phyloP scores from a whole-genome alignment of 2,888 invertebrate species.

The Coronaproctus castanopsis region DNA sequence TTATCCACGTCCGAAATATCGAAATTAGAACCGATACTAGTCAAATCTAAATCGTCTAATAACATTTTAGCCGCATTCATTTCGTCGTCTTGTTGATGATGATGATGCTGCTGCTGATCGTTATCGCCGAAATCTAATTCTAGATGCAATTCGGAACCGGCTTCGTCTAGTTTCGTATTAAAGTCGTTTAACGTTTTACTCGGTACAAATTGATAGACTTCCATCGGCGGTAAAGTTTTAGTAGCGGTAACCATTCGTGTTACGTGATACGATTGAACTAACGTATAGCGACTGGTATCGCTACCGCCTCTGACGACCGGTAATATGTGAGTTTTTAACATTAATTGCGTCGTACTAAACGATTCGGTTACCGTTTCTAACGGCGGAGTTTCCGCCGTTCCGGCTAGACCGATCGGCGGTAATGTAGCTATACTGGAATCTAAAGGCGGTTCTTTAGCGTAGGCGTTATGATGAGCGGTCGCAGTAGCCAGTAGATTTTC shows the following conservation, averaged over 20 bases:
- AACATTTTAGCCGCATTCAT: constrained; percentile 30
- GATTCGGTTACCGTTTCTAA: constrained; percentile 75
- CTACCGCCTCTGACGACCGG: constrained; percentile 55
- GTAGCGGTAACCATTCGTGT: constrained; percentile 74
- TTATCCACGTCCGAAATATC: constrained; percentile 48
- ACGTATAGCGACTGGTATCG: constrained; percentile 54
- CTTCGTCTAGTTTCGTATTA: constrained; percentile 68
- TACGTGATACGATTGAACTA: constrained; percentile 73
- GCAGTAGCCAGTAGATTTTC: constrained; percentile 71
- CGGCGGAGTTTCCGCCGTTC: constrained; percentile 60
- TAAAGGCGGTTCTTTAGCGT: constrained; percentile 43
- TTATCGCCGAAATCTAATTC: constrained; percentile 71
- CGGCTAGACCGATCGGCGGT: constrained; percentile 51
- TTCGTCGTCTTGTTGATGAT: constrained; percentile 31
- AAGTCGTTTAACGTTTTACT: constrained; percentile 73
- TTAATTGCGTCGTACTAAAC: constrained; percentile 72
- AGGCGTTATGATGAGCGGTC: constrained; percentile 39
- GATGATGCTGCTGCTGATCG: constrained; percentile 44
- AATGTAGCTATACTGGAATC: constrained; percentile 66
- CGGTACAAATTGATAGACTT: constrained; percentile 66
- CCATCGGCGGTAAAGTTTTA: constrained; percentile 72
- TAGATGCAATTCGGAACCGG: constrained; percentile 65
- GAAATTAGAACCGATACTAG: constrained; percentile 49
- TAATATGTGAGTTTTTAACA: constrained; percentile 70
- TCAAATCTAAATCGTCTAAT: constrained; percentile 46